These are phyloP conservation scores for Julus scandinavius DNA, from an alignment of 2,888 invertebrate genomes.

Conservation along the genomic window DNA sequence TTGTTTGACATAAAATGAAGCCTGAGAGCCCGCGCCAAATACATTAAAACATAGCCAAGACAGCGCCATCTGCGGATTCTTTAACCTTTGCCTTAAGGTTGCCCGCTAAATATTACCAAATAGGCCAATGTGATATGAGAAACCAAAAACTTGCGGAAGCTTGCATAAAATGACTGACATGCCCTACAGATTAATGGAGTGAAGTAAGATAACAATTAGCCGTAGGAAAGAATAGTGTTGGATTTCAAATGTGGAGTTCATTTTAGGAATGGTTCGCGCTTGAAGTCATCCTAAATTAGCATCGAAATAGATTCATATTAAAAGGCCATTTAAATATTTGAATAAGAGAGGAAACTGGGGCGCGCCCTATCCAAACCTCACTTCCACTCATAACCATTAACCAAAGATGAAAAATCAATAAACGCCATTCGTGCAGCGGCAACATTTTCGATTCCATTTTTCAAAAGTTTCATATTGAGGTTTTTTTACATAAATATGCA, in stretches of 20 bases:
- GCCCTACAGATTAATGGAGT: neutral
- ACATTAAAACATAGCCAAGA: neutral
- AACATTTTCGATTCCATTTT: neutral
- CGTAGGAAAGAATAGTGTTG: neutral
- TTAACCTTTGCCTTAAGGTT: neutral
- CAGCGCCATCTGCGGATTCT: neutral
- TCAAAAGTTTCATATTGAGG: neutral
- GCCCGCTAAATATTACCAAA: neutral
- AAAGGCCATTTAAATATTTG: neutral
- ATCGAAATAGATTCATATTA: neutral
- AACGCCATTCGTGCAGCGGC: neutral
- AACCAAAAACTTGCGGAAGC: neutral
- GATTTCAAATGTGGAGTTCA: neutral
- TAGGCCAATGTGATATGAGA: neutral
- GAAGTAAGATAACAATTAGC: neutral
- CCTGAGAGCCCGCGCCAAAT: neutral
- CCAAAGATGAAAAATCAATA: neutral
- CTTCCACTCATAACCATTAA: neutral
- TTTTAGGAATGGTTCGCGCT: neutral
- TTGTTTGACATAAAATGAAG: neutral
- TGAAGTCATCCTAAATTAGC: neutral
- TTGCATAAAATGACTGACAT: neutral
- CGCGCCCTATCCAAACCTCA: neutral
- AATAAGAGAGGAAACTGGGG: neutral
- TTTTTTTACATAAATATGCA: neutral